Base-by-base conservation (phyloP, 2,888 invertebrate species). In the Lasioglossum zephyrum region DNA sequence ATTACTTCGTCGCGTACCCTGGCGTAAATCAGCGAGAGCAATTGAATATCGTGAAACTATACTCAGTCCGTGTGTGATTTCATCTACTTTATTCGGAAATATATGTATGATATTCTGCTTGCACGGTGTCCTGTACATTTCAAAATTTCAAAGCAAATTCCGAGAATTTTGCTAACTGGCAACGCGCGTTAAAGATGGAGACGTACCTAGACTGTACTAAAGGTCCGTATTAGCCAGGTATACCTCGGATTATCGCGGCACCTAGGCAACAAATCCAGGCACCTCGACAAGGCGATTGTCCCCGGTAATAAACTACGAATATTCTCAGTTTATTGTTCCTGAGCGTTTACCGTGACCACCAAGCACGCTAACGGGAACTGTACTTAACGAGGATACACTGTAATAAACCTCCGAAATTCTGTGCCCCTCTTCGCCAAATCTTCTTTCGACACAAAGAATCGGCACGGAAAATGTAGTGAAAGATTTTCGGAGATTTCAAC, bases 291-390 rank as follows among this genome's bases (percentile, higher is more conserved):
- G 22, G n/a, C 31, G 4, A 41, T 16, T 1, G 53, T 81, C 31
- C 16, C 75, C 41, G 18, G 36, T 44, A 75, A 83, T 73, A 72
- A 83, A 53, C 44, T 44, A 36, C 6, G 13, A 36, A 31, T 31
- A 31, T 31, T 16, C 22, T n/a, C 47, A 11, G 36, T 70, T 74
- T 76, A 85, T 79, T 85, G 69, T 85, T 26, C 57, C 13, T 41
- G 81, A 11, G 78, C 78, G 66, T 73, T 81, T 31, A 81, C 73
- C 60, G 81, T 76, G 41, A 81, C 76, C 41, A n/a, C 36, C 63
- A 41, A n/a, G 66, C 4, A 69, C 63, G 41, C 76, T 79, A 81
- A 86, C 76, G 76, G 73, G 18, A 9, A 47, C 36, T 41, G 47
- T 9, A 47, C 0, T 79, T 66, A 82, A 47, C 11, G 4, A n/a